Conservation (phyloP, 2,797 vertebrate species). For the Syngnathus acus region DNA sequence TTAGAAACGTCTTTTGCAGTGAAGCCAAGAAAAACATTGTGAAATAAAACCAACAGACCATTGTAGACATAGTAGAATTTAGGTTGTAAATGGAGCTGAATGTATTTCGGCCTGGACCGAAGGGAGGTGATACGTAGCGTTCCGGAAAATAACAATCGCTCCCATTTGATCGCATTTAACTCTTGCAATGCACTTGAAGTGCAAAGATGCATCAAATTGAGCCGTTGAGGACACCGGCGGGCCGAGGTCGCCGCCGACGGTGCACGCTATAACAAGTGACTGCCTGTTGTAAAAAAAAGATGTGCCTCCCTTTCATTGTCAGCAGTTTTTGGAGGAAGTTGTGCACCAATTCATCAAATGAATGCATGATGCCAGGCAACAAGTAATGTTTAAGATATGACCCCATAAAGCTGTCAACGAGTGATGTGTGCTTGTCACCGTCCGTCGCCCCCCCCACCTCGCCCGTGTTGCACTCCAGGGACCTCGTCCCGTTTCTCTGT, state of each 20-base stretch:
- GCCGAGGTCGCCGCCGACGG: background rate
- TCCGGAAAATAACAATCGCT: background rate
- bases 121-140: too few species aligned
- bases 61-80: too few species aligned
- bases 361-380: background rate
- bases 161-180: background rate
- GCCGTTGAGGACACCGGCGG: background rate
- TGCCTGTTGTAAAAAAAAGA: background rate
- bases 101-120: too few species aligned
- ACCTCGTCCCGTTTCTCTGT: slow-evolving; percentile 32
- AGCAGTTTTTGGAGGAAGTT: slow-evolving; percentile 4
- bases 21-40: too few species aligned
- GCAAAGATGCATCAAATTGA: background rate
- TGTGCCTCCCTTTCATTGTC: background rate
- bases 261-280: background rate
- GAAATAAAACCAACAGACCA: too few species aligned
- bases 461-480: slow-evolving; percentile 23
- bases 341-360: background rate
- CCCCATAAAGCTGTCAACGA: background rate
- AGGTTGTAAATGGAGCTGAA: too few species aligned
- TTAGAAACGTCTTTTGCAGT: too few species aligned
- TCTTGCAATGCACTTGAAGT: background rate
- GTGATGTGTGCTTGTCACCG: background rate
- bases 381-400: background rate
- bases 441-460: background rate